These are phyloP conservation scores for Thymelicus acteon DNA, from an alignment of 2,888 invertebrate genomes.

Conservation along the genomic window DNA sequence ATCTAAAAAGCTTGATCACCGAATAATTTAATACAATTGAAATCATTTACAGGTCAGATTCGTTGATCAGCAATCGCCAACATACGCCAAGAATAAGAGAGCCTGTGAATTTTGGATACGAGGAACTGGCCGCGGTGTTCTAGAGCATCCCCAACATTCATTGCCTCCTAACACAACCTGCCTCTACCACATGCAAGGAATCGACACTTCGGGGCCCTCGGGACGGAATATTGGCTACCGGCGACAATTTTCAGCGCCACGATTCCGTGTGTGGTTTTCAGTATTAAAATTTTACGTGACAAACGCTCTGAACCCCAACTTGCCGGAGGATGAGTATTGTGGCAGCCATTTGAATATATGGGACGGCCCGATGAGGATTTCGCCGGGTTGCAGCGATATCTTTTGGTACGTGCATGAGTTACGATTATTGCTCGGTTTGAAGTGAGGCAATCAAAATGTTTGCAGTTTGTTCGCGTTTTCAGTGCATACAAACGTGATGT, in stretches of 20 bases:
- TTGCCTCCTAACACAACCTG: slow-evolving; percentile 95
- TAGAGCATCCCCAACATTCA: slow-evolving; percentile 94
- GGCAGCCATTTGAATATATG: slow-evolving; percentile 93
- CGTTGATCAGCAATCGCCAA: slow-evolving; percentile 92
- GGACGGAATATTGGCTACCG: slow-evolving; percentile 83
- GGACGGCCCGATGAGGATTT: slow-evolving; percentile 92
- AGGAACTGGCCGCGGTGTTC: slow-evolving; percentile 90
- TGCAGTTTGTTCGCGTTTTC: too few species aligned
- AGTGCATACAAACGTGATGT: too few species aligned
- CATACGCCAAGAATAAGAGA: slow-evolving; percentile 93
- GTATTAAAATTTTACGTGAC: slow-evolving; percentile 94
- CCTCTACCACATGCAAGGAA: slow-evolving; percentile 91
- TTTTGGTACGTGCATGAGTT: slow-evolving; percentile 87
- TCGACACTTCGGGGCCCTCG: slow-evolving; percentile 86
- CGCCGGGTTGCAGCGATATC: slow-evolving; percentile 91
- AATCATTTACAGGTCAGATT: slow-evolving; percentile 88
- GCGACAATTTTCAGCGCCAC: slow-evolving; percentile 86
- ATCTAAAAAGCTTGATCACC: too few species aligned
- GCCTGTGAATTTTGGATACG: slow-evolving; percentile 94
- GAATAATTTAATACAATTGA: not conserved
- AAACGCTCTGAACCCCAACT: slow-evolving; percentile 86
- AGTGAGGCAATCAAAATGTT: too few species aligned
- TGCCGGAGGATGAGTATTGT: slow-evolving; percentile 90
- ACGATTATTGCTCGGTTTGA: slow-evolving; percentile 20
- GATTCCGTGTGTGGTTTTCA: slow-evolving; percentile 94